Percentiles rank a stretch among this genome's conserved stretches.
Conservation (phyloP, 1,140 invertebrate species). For the Laupala kohalensis region DNA sequence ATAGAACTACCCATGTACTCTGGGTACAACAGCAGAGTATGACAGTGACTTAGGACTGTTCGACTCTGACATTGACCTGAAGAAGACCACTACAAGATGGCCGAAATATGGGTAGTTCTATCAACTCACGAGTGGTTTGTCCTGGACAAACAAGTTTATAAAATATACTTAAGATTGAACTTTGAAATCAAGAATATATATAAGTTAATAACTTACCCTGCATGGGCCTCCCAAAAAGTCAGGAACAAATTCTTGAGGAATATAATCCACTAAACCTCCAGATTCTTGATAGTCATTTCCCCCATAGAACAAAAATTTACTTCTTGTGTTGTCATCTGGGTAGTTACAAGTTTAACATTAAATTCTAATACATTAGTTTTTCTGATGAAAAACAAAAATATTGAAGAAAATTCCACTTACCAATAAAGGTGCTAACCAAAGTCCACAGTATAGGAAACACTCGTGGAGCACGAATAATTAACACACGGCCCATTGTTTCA, state of each 20-base stretch:
- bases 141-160: no score
- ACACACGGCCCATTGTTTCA: slow-evolving; percentile 78
- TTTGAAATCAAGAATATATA: no score
- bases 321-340: slow-evolving; percentile 85
- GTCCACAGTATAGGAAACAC: slow-evolving; percentile 97
- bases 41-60: no score
- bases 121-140: no score
- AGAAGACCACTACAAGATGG: no score
- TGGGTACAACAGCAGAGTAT: no score
- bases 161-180: no score
- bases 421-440: slow-evolving; percentile 88
- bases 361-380: no score
- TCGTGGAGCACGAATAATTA: slow-evolving; percentile 76
- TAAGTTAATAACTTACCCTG: slow-evolving; percentile 64
- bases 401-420: slow-evolving; percentile 29
- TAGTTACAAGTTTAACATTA: no score
- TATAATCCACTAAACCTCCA: slow-evolving; percentile 74
- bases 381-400: slow-evolving; percentile 10
- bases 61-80: no score
- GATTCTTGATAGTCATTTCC: slow-evolving; percentile 67
- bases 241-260: slow-evolving; percentile 73
- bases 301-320: slow-evolving; percentile 88
- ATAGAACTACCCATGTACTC: no score
- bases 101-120: no score
- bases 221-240: slow-evolving; percentile 84